phyloP scores from a whole-genome alignment of 1,140 invertebrate species.

The Formica exsecta region DNA sequence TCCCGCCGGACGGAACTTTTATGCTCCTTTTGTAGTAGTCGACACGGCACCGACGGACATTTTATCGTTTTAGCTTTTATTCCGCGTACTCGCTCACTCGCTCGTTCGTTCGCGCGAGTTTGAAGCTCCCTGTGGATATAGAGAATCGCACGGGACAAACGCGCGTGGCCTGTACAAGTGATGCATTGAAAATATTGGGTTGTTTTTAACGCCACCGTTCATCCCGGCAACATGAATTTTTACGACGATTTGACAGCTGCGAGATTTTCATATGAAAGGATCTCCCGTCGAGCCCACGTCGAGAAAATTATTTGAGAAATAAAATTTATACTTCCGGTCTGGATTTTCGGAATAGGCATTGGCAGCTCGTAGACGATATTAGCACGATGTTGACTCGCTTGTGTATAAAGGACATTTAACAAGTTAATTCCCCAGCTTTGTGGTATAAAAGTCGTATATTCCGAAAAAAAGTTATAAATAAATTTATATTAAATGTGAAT shows the following conservation, averaged over 20 bases:
- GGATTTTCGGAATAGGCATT: conserved; percentile 6
- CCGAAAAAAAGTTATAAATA: not conserved
- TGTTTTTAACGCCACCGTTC: conserved; percentile 57
- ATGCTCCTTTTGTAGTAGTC: conserved; percentile 57
- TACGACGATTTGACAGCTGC: conserved; percentile 59
- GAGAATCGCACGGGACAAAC: conserved; percentile 37
- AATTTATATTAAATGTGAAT: not conserved
- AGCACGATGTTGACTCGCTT: not conserved
- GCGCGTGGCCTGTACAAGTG: conserved; percentile 4
- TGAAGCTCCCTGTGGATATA: conserved; percentile 42
- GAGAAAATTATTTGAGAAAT: conserved; percentile 47
- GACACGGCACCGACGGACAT: conserved; percentile 6
- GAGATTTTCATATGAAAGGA: conserved; percentile 59
- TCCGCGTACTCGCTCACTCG: conserved; percentile 25
- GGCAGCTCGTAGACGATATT: not conserved
- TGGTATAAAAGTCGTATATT: not conserved
- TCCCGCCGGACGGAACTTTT: conserved; percentile 48
- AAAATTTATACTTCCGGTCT: conserved; percentile 12
- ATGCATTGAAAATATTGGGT: conserved; percentile 58
- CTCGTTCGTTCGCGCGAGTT: conserved; percentile 16
- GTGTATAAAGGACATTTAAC: not conserved
- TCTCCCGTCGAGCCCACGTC: conserved; percentile 9
- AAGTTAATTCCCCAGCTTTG: not conserved
- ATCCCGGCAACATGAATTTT: conserved; percentile 57
- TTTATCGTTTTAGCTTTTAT: conserved; percentile 59